A percentile compares a stretch with the other conserved stretches of the same genome.
phyloP scores from a whole-genome alignment of 2,888 invertebrate species.

The Melipona beecheii region DNA sequence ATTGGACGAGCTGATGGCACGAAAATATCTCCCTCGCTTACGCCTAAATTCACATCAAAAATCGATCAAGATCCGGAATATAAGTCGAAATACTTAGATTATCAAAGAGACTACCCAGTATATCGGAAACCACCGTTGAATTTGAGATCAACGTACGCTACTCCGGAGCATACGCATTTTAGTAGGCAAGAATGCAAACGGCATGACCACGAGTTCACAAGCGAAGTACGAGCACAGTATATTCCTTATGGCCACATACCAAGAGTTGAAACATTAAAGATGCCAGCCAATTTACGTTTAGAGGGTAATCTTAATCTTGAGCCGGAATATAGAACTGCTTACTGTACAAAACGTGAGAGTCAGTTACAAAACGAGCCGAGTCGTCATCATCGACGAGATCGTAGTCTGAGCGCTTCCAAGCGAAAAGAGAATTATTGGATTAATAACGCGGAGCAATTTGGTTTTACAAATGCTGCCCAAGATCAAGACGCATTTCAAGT shows the following conservation, averaged over 20 bases:
- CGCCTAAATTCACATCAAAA: conserved; percentile 75
- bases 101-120: conserved; percentile 72
- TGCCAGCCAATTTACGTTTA: conserved; percentile 81
- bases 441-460: conserved; percentile 76
- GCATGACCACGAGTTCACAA: conserved; percentile 68
- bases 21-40: conserved; percentile 72
- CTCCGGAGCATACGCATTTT: conserved; percentile 58
- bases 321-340: conserved; percentile 85
- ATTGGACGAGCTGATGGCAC: conserved; percentile 81
- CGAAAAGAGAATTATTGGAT: conserved; percentile 78
- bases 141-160: conserved; percentile 65
- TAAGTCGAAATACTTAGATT: conserved; percentile 78
- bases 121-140: conserved; percentile 75
- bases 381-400: conserved; percentile 72
- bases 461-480: conserved; percentile 72
- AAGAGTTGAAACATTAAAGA: conserved; percentile 78
- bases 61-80: conserved; percentile 84
- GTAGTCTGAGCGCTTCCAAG: conserved; percentile 76
- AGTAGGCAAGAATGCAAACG: conserved; percentile 38
- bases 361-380: conserved; percentile 59
- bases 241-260: conserved; percentile 77
- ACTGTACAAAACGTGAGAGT: conserved; percentile 69
- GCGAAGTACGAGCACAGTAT: conserved; percentile 78
- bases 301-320: conserved; percentile 82
- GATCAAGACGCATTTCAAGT: conserved; percentile 81